phyloP scores from a whole-genome alignment of 2,888 invertebrate genomes.

The Cheilosia pagana region DNA sequence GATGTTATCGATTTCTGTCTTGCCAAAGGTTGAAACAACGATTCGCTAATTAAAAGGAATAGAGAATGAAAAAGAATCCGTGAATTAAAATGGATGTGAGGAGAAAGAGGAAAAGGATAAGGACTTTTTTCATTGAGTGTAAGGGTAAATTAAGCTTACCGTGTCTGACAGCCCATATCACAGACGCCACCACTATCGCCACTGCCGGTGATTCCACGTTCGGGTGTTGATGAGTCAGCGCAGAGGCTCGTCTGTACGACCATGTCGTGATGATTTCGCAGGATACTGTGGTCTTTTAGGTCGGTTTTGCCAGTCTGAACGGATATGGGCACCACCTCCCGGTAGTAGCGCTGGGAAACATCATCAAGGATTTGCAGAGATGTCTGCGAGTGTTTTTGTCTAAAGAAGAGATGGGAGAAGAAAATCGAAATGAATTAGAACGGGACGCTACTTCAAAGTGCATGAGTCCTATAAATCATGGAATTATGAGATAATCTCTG shows the following conservation, averaged over 20 bases:
- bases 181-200: constrained; percentile 84
- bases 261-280: constrained; percentile 82
- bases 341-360: constrained; percentile 82
- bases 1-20: constrained; percentile 82
- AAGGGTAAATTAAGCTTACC: constrained; percentile 86
- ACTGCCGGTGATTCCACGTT: constrained; percentile 64
- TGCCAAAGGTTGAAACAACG: constrained; percentile 80
- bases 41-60: constrained; percentile 79
- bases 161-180: constrained; percentile 92
- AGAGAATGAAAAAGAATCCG: constrained; percentile 79
- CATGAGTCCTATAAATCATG: constrained; percentile 54
- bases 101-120: constrained; percentile 1
- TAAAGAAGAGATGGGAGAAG: constrained; percentile 65
- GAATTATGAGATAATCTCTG: constrained; percentile 60
- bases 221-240: constrained; percentile 76
- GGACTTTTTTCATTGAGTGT: constrained; percentile 1
- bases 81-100: constrained; percentile 1
- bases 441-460: constrained; percentile 25
- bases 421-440: constrained; percentile 28
- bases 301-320: constrained; percentile 80
- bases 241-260: constrained; percentile 81
- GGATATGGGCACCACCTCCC: constrained; percentile 81
- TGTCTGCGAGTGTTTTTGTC: constrained; percentile 82
- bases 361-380: constrained; percentile 83
- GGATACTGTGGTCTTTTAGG: constrained; percentile 82